Percentiles rank a stretch among this genome's conserved stretches.
These are phyloP conservation scores for Petrolisthes cinctipes DNA, from an alignment of 2,888 invertebrate genomes.

Conservation along the genomic window DNA sequence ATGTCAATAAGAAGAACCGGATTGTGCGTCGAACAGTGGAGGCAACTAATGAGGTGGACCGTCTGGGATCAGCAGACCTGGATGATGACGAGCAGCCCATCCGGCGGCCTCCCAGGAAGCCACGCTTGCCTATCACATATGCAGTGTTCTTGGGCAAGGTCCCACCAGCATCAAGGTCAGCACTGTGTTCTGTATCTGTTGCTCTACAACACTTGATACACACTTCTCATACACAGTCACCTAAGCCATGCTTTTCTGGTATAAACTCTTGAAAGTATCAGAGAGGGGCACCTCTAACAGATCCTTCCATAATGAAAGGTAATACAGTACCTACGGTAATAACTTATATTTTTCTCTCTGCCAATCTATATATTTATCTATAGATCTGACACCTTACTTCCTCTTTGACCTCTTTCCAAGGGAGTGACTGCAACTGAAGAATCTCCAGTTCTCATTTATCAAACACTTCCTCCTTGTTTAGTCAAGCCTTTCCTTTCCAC, in stretches of 20 bases:
- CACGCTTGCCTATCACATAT: conserved; percentile 43
- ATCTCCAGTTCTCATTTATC: too few relatives aligned
- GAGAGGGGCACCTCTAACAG: too few relatives aligned
- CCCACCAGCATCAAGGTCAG: conserved; percentile 56
- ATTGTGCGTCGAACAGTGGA: conserved; percentile 63
- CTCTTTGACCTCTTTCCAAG: too few relatives aligned
- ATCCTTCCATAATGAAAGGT: too few relatives aligned
- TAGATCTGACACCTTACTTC: too few relatives aligned
- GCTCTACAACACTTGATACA: neutral
- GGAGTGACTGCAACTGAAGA: too few relatives aligned
- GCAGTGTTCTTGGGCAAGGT: conserved; percentile 61
- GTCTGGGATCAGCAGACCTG: conserved; percentile 49
- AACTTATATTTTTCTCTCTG: too few relatives aligned
- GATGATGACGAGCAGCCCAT: conserved; percentile 37
- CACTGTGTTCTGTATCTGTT: neutral
- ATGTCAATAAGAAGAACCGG: conserved; percentile 60
- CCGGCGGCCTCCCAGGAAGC: conserved; percentile 26
- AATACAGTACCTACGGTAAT: too few relatives aligned
- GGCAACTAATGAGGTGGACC: conserved; percentile 50
- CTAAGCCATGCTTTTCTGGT: neutral
- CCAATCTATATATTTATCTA: too few relatives aligned
- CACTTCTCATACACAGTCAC: neutral
- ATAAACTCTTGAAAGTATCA: too few relatives aligned
- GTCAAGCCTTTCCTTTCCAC: too few relatives aligned
- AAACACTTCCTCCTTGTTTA: too few relatives aligned